A percentile compares a stretch with the other conserved stretches of the same genome.
These are phyloP conservation scores for Lasioglossum morio DNA, from an alignment of 2,888 invertebrate species.

Conservation along the genomic window DNA sequence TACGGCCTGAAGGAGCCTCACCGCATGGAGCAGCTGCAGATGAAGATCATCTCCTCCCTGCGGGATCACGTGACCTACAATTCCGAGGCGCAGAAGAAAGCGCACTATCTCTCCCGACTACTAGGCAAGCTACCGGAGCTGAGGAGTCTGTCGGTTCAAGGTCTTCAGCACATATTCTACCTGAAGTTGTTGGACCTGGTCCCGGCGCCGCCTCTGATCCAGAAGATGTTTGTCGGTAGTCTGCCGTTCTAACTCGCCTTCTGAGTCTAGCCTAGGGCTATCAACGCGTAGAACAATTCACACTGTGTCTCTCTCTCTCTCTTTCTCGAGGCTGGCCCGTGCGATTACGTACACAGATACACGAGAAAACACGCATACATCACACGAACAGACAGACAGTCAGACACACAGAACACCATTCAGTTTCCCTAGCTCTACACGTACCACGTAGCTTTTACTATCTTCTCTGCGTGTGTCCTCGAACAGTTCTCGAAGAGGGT, in stretches of 20 bases:
- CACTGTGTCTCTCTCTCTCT: not conserved
- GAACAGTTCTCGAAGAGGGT: slow-evolving; percentile 32
- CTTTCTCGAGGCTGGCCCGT: slow-evolving; percentile 44
- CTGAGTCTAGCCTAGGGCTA: slow-evolving; percentile 56
- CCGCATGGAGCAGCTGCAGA: slow-evolving; percentile 97
- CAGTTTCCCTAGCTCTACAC: slow-evolving; percentile 62
- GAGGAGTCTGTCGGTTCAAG: slow-evolving; percentile 96
- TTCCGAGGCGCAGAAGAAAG: slow-evolving; percentile 94
- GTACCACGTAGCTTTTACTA: slow-evolving; percentile 64
- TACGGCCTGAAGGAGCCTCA: slow-evolving; percentile 96
- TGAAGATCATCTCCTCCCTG: slow-evolving; percentile 97
- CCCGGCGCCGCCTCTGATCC: slow-evolving; percentile 96
- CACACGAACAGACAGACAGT: not conserved
- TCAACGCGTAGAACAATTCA: slow-evolving; percentile 63
- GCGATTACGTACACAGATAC: slow-evolving; percentile 52
- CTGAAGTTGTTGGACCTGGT: slow-evolving; percentile 96
- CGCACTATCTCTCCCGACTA: slow-evolving; percentile 97
- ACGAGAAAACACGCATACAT: not conserved
- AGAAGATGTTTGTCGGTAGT: slow-evolving; percentile 97
- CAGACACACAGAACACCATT: slow-evolving; percentile 37
- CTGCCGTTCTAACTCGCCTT: slow-evolving; percentile 91
- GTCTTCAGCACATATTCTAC: slow-evolving; percentile 97
- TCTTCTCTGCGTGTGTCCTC: slow-evolving; percentile 62
- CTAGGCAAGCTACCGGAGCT: slow-evolving; percentile 97
- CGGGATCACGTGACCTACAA: slow-evolving; percentile 98